Evolutionary conservation across 1,140 invertebrate genomes (phyloP), one percentile per base, ranked within the genome.

Genomic region (Kradibia gibbosae): DNA sequence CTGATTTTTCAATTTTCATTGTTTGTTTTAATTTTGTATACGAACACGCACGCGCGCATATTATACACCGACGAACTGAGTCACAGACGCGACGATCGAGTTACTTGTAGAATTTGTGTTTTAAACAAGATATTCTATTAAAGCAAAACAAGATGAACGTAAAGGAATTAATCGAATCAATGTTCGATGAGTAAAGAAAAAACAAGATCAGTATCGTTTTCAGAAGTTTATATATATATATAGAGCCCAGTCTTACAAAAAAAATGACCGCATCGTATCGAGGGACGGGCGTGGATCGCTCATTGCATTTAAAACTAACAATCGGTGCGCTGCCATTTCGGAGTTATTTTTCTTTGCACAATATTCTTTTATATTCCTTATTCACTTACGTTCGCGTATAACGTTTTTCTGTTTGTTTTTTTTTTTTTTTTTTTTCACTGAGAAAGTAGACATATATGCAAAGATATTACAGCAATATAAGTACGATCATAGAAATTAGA

Each of bases 241-340:
- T 91, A 89, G 86, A 88, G 90, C 90, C 90, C 90, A 91, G 90
- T 91, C 90, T 91, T 91, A 91, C 90, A 91, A 91, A 88, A 89
- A 90, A 89, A 90, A 87, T 91, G 87, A 90, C 88, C 89, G 89
- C 88, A 90, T 90, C 86, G 87, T 88, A 89, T 85, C 85, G 89
- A 86, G 87, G 89, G 89, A 91, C 89, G 90, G 89, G 89, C 89
- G 88, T 88, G 87, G 86, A 89, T 89, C 88, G 87, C 86, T 88
- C 85, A 86, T 88, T 86, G 85, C 82, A 84, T 87, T 89, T 87
- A 87, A 86, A 87, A 90, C 87, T 90, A 90, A 89, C 87, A 88
- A 89, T 90, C 84, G 87, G 86, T 88, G 85, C 88, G 86, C 87
- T 88, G 88, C 87, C 88, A 89, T 87, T 82, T 82, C 53, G 75